Evolutionary conservation across 1,140 invertebrate species (phyloP).

Genomic region (Teleopsis dalmanni): DNA sequence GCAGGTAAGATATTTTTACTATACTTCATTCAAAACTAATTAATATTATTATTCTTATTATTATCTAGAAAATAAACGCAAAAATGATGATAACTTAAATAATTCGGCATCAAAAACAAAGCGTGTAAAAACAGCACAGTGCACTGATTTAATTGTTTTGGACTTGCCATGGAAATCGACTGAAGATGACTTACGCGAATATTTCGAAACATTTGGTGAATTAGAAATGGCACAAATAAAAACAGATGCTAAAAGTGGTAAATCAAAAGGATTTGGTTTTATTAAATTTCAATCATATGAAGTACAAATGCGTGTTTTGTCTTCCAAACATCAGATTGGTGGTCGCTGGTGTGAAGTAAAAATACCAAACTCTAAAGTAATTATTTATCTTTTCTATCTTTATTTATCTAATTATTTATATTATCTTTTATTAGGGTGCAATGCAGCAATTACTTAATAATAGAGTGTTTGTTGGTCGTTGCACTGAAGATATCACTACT

Average conservation of each 20-base stretch:
- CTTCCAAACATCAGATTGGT: constrained; percentile 89
- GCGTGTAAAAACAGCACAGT: constrained; percentile 80
- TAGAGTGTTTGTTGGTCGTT: constrained; percentile 92
- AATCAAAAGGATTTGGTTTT: constrained; percentile 97
- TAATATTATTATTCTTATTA: constrained; percentile 18
- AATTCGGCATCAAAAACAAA: constrained; percentile 89
- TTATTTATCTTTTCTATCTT: constrained; percentile 13
- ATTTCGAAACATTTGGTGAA: constrained; percentile 94
- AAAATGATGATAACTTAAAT: constrained; percentile 88
- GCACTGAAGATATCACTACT: constrained; percentile 82
- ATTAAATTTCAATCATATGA: constrained; percentile 89
- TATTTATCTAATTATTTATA: background rate
- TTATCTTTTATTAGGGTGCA: constrained; percentile 58
- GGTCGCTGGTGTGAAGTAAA: constrained; percentile 95
- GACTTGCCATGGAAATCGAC: constrained; percentile 96
- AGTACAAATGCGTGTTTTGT: constrained; percentile 76
- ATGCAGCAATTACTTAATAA: constrained; percentile 87
- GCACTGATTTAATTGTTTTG: constrained; percentile 94
- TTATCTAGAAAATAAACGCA: constrained; percentile 89
- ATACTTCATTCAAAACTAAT: background rate
- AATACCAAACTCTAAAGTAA: constrained; percentile 81
- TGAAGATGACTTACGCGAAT: constrained; percentile 88
- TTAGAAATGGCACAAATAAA: constrained; percentile 95
- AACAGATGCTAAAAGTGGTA: constrained; percentile 86
- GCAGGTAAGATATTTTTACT: constrained; percentile 57